These are phyloP conservation scores for Emberiza fucata DNA, from an alignment of 2,113 vertebrate species.

Conservation along the genomic window DNA sequence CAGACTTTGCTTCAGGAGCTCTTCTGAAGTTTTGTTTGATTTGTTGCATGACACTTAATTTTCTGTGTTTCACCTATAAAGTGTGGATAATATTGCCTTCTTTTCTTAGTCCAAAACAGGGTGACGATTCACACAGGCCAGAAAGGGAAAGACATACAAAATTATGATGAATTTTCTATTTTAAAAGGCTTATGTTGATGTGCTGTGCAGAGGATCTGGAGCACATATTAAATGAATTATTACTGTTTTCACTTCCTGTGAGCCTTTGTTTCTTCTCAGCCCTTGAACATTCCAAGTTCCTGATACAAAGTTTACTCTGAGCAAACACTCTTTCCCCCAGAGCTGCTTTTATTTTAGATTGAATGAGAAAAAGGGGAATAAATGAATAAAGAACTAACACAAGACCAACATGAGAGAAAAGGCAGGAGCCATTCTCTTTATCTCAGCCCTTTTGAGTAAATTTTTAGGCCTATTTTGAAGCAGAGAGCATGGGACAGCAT, in stretches of 20 bases:
- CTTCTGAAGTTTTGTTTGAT: constrained; percentile 5
- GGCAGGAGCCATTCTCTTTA: neutral
- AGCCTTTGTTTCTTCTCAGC: neutral
- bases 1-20: neutral
- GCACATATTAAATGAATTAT: constrained; percentile 14
- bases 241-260: constrained; percentile 15
- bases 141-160: neutral
- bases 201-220: neutral
- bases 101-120: neutral
- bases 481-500: neutral
- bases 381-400: neutral
- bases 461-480: neutral
- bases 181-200: constrained; percentile 22
- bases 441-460: neutral
- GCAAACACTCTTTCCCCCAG: neutral
- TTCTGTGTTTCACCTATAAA: constrained; percentile 4
- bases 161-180: constrained; percentile 17
- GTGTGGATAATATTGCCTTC: neutral
- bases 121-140: constrained; percentile 13
- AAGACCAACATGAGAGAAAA: neutral
- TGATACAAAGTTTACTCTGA: neutral
- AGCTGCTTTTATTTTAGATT: neutral
- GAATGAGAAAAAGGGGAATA: neutral
- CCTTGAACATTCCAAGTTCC: neutral
- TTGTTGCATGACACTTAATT: neutral